A percentile compares a stretch with the other conserved stretches of the same genome.
Evolutionary conservation across 2,113 vertebrate species (phyloP).

Genomic region (Microtus pennsylvanicus): DNA sequence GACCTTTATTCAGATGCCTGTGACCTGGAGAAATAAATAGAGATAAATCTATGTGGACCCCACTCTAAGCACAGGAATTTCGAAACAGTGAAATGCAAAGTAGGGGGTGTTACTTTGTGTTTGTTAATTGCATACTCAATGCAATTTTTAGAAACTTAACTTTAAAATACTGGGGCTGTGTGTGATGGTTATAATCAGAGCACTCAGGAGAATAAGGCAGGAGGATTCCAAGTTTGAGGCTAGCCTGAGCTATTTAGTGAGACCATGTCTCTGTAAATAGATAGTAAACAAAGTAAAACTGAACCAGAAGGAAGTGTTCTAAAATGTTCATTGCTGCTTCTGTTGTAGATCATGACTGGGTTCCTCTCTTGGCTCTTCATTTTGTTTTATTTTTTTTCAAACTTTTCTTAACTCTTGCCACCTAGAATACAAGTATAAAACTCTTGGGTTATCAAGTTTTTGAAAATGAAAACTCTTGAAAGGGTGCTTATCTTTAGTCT

Average conservation of each 20-base stretch:
- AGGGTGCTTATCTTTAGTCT: background rate
- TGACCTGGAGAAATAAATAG: background rate
- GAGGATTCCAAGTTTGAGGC: background rate
- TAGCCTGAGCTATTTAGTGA: background rate
- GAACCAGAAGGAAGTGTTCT: background rate
- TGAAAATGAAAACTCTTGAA: background rate
- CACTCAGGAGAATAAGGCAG: background rate
- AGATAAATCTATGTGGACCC: background rate
- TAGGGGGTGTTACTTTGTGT: background rate
- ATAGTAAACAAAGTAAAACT: background rate
- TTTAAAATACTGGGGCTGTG: background rate
- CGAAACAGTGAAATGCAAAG: slow-evolving; percentile 14
- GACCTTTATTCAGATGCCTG: background rate
- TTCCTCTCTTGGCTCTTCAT: background rate
- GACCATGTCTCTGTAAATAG: background rate
- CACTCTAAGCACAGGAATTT: background rate
- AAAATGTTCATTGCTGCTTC: slow-evolving; percentile 13
- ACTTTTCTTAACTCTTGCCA: background rate
- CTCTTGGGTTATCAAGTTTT: background rate
- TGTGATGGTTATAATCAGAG: background rate
- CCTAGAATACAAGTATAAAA: background rate
- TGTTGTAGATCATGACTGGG: background rate
- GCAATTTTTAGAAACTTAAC: background rate
- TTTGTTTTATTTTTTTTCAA: background rate
- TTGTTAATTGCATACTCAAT: background rate